A percentile compares a stretch with the other conserved stretches of the same genome.
Evolutionary conservation across 2,797 vertebrate species (phyloP).

Genomic region (Macroramphosus scolopax): DNA sequence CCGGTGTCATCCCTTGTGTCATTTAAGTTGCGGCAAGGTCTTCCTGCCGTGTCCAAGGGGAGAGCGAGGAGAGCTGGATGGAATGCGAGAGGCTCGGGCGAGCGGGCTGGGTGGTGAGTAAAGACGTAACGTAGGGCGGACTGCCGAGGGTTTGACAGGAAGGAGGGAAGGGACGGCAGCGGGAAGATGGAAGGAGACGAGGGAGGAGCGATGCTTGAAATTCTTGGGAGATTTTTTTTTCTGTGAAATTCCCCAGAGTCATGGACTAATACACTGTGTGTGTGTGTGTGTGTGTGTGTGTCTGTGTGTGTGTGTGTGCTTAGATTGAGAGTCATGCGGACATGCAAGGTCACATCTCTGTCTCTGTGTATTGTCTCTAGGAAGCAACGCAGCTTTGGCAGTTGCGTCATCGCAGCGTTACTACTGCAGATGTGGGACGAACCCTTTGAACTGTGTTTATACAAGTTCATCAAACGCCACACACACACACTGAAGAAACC

Average conservation of each 20-base stretch:
- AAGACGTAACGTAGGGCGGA: slow-evolving; percentile 2
- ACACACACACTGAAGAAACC: slow-evolving; percentile 16
- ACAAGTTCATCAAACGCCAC: slow-evolving; percentile 31
- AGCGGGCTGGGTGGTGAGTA: slow-evolving; percentile 1
- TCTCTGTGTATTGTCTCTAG: slow-evolving; percentile 55
- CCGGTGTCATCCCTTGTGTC: slow-evolving; percentile 13
- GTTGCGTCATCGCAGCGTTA: slow-evolving; percentile 44
- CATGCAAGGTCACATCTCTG: slow-evolving; percentile 52
- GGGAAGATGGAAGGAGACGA: slow-evolving; percentile 3
- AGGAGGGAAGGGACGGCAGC: slow-evolving; percentile 11
- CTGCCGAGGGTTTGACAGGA: background rate
- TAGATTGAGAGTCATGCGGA: slow-evolving; percentile 37
- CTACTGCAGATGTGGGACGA: slow-evolving; percentile 45
- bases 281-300: slow-evolving; percentile 7
- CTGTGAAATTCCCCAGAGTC: slow-evolving; percentile 35
- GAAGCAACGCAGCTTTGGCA: slow-evolving; percentile 57
- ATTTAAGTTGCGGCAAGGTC: too few relatives aligned
- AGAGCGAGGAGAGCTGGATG: slow-evolving; percentile 8
- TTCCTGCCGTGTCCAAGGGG: slow-evolving; percentile 40
- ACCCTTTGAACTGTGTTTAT: slow-evolving; percentile 31
- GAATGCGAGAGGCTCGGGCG: slow-evolving; percentile 1
- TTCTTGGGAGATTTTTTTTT: too few relatives aligned
- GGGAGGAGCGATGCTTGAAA: too few relatives aligned
- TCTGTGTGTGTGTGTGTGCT: background rate
- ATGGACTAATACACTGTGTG: slow-evolving; percentile 18